phyloP scores from a whole-genome alignment of 1,140 invertebrate species.

The Acromyrmex charruanus region DNA sequence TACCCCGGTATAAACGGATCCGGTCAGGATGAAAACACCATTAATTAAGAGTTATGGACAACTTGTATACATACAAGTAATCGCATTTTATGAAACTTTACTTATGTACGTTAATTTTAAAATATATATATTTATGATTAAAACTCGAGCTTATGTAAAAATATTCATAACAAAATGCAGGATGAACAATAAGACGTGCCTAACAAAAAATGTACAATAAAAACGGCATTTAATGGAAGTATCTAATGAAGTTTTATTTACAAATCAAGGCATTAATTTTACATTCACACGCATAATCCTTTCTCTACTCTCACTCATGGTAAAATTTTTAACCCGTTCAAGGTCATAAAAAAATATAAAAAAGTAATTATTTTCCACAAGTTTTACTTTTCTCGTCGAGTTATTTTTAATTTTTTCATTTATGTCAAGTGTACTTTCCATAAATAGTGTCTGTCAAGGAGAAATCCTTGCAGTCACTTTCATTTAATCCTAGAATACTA shows the following conservation, averaged over 20 bases:
- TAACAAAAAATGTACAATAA: background rate
- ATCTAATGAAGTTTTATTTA: conserved; percentile 83
- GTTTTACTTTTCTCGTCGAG: conserved; percentile 6
- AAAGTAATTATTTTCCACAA: conserved; percentile 8
- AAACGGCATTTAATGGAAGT: conserved; percentile 81
- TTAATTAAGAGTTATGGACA: no score
- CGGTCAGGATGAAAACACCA: no score
- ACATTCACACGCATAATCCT: conserved; percentile 77
- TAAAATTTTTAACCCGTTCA: conserved; percentile 22
- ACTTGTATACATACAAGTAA: background rate
- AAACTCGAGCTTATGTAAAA: background rate
- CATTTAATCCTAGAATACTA: conserved; percentile 50
- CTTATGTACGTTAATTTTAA: background rate
- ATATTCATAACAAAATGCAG: background rate
- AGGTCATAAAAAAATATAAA: conserved; percentile 10
- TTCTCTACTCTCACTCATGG: conserved; percentile 32
- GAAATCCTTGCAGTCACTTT: background rate
- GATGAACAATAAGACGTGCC: background rate
- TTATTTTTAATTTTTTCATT: conserved; percentile 23
- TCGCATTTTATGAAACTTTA: background rate
- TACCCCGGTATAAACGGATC: no score
- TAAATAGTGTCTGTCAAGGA: background rate
- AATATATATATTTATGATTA: conserved; percentile 26
- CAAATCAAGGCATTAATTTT: conserved; percentile 85
- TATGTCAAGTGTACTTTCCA: conserved; percentile 9